Base-by-base conservation (phyloP, 2,113 vertebrate genomes). In the Heterotis niloticus region DNA sequence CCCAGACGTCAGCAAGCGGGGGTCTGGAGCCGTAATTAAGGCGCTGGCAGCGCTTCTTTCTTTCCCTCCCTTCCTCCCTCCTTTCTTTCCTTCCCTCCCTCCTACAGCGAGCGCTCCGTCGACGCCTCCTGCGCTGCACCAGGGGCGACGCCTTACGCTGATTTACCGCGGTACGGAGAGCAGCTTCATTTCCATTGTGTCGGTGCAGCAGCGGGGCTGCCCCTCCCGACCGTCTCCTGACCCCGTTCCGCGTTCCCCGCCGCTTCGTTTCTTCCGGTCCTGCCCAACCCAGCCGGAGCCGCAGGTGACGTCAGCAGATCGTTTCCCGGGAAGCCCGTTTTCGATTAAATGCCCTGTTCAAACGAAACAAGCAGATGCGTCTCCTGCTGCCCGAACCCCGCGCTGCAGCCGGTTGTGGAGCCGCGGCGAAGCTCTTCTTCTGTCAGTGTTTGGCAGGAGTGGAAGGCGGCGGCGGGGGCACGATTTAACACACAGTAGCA, bases 11-110 rank as follows among this genome's bases (percentile, higher is more conserved):
- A 66, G 87, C 87, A 88, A 84, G 79, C 89, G 85, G 89, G 89
- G 90, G 90, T 91, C 91, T 91, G 90, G 91, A 92, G 90, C 89
- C 90, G 87, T 93, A 93, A 93, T 93, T 93, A 93, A 93, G 91
- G 90, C 86, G 89, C 90, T 91, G 91, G 92, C 91, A 92, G 91
- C 92, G 92, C 92, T 90, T 90, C 90, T 81, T 76, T 73, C 24
- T 23, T 52, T 23, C 24, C 66, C 59, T 77, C 59, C 66, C 52
- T 60, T 13, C n/a, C n/a, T n/a, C n/a, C n/a, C n/a, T n/a, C n/a
- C n/a, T n/a, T 23, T 89, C 86, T 80, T 26, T 65, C 75, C 62
- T 71, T 72, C 87, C 88, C 87, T 86, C 88, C 90, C 89, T 90
- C 90, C 91, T 88, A 90, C 91, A 88, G 90, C 88, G 89, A 93